These are phyloP conservation scores for Drosophila parabipectinata DNA, from an alignment of 1,140 invertebrate genomes.

Conservation along the genomic window DNA sequence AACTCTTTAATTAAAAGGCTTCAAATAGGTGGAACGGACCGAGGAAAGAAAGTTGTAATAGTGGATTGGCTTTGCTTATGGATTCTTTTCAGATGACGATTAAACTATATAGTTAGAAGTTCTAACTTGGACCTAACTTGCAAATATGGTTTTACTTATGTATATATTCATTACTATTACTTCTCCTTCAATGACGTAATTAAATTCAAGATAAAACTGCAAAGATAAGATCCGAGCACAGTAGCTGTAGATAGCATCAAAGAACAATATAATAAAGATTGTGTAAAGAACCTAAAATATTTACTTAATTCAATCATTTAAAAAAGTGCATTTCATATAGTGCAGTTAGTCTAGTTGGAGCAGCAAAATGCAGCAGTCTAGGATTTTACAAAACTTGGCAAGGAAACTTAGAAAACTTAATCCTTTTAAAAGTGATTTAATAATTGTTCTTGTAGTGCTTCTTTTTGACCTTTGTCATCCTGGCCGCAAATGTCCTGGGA, in stretches of 20 bases:
- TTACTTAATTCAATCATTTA: neutral
- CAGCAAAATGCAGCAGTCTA: conserved; percentile 28
- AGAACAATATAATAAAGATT: neutral
- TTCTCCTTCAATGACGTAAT: neutral
- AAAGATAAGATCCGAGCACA: neutral
- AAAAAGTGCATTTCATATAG: conserved; percentile 2
- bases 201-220: neutral
- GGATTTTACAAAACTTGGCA: conserved; percentile 35
- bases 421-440: neutral
- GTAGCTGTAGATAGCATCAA: neutral
- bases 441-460: conserved; percentile 16
- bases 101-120: neutral
- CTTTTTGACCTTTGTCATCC: neutral
- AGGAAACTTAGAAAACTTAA: neutral
- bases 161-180: no score
- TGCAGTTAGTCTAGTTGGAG: conserved; percentile 27
- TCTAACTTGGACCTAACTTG: no score
- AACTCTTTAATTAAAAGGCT: conserved; percentile 20
- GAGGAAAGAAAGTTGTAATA: conserved; percentile 18
- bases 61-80: neutral
- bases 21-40: conserved; percentile 13
- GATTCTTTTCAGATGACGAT: neutral
- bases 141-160: neutral
- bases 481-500: neutral
- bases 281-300: neutral